Percentiles rank a stretch among this genome's conserved stretches.
Conservation (phyloP, 2,888 invertebrate genomes). For the Pycnomerus fuliginosus region DNA sequence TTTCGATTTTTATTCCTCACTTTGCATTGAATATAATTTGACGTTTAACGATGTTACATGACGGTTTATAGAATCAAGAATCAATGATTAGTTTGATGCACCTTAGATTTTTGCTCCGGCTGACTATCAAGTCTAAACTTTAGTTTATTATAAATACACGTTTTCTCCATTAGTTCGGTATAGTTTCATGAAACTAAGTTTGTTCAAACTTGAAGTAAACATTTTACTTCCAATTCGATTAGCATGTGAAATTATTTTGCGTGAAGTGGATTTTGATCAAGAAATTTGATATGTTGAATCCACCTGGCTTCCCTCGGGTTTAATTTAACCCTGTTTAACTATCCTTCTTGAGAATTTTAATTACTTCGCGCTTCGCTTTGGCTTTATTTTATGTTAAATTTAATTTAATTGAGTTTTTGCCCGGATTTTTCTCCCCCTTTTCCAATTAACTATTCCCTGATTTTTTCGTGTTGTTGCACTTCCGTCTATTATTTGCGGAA, state of each 20-base stretch:
- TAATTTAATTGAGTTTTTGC: constrained; percentile 39
- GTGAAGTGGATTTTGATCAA: constrained; percentile 11
- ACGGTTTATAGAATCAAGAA: too few species aligned
- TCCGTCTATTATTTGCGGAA: neutral
- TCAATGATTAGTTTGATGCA: too few species aligned
- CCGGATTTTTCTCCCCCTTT: constrained; percentile 9
- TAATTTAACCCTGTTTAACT: constrained; percentile 48
- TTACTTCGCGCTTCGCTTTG: constrained; percentile 48
- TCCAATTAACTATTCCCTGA: neutral
- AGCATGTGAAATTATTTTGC: neutral
- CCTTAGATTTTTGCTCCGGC: too few species aligned
- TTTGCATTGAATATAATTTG: too few species aligned
- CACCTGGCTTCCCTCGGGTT: constrained; percentile 37
- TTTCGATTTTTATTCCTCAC: too few species aligned
- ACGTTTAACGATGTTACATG: too few species aligned
- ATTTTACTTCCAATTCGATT: neutral
- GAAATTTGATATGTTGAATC: constrained; percentile 19
- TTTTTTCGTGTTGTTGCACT: neutral
- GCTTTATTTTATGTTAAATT: constrained; percentile 39
- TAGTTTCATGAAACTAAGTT: too few species aligned
- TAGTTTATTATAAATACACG: too few species aligned
- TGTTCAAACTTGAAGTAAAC: too few species aligned
- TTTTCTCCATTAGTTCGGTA: too few species aligned
- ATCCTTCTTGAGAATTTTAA: constrained; percentile 50
- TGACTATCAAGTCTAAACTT: too few species aligned